A percentile compares a stretch with the other conserved stretches of the same genome.
Evolutionary conservation across 2,888 invertebrate genomes (phyloP).

Genomic region (Thereva nobilitata): DNA sequence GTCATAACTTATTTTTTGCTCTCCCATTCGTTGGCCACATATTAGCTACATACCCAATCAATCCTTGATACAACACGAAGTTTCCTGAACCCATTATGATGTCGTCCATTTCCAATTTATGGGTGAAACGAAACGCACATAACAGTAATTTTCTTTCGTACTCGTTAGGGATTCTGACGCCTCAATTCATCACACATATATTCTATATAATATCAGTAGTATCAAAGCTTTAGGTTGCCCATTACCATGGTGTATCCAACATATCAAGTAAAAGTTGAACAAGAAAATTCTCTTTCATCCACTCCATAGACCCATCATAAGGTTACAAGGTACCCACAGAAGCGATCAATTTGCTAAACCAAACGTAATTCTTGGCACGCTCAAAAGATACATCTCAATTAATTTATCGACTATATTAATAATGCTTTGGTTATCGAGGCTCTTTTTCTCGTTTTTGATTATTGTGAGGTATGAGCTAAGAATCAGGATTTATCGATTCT

Average conservation of each 20-base stretch:
- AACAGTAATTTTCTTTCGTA: conserved; percentile 17
- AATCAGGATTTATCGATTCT: too few relatives aligned
- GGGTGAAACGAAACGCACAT: conserved; percentile 4
- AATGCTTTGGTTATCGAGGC: not conserved
- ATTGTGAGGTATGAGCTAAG: too few relatives aligned
- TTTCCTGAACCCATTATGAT: conserved; percentile 10
- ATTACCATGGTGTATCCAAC: not conserved
- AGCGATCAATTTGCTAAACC: conserved; percentile 17
- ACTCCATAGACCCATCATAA: not conserved
- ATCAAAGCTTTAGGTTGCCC: too few relatives aligned
- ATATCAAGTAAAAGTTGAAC: conserved; percentile 17
- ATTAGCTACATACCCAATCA: too few relatives aligned
- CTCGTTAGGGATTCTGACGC: conserved; percentile 17
- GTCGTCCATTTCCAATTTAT: conserved; percentile 3
- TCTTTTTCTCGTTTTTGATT: too few relatives aligned
- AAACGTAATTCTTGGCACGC: conserved; percentile 25
- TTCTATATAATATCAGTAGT: too few relatives aligned
- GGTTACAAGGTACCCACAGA: not conserved
- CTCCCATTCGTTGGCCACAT: too few relatives aligned
- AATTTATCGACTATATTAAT: conserved; percentile 20
- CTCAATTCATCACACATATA: conserved; percentile 9
- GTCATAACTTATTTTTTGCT: too few relatives aligned
- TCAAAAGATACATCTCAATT: conserved; percentile 23
- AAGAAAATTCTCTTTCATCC: conserved; percentile 2
- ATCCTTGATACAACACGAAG: too few relatives aligned